A percentile compares a stretch with the other conserved stretches of the same genome.
Evolutionary conservation across 2,797 vertebrate species (phyloP).

Genomic region (Rhynchonycteris naso): DNA sequence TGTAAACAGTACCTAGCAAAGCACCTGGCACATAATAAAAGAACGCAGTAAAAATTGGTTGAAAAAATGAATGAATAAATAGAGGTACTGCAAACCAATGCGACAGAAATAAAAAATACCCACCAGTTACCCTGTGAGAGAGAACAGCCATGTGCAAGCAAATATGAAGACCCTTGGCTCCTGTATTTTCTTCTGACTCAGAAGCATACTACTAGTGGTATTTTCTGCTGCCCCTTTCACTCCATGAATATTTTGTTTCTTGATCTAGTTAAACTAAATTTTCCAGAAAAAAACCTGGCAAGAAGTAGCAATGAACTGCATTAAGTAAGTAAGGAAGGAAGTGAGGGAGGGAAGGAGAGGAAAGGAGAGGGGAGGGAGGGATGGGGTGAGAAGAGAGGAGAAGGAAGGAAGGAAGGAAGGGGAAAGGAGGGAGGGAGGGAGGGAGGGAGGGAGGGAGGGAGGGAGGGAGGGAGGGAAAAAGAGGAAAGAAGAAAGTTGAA

Average conservation of each 20-base stretch:
- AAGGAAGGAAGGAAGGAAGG: no score
- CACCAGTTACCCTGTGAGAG: not conserved
- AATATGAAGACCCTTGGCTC: not conserved
- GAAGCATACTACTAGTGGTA: conserved; percentile 11
- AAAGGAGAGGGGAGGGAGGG: no score
- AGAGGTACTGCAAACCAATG: not conserved
- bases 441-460: no score
- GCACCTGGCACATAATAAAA: not conserved
- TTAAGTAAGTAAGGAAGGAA: not conserved
- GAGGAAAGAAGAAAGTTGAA: not conserved
- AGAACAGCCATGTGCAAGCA: not conserved
- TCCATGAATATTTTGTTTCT: conserved; percentile 24
- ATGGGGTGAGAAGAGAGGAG: no score
- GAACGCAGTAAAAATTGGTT: conserved; percentile 6
- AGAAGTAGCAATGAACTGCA: conserved; percentile 33
- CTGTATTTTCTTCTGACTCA: conserved; percentile 34
- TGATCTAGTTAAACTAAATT: not conserved
- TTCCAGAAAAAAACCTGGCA: not conserved
- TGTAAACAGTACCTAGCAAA: conserved; percentile 21
- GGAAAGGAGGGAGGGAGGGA: not conserved
- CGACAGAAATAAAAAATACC: conserved; percentile 30
- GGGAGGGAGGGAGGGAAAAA: no score
- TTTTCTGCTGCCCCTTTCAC: not conserved
- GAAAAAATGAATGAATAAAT: not conserved
- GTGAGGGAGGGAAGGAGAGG: no score